phyloP scores from a whole-genome alignment of 2,888 invertebrate species.

The Baronia brevicornis region DNA sequence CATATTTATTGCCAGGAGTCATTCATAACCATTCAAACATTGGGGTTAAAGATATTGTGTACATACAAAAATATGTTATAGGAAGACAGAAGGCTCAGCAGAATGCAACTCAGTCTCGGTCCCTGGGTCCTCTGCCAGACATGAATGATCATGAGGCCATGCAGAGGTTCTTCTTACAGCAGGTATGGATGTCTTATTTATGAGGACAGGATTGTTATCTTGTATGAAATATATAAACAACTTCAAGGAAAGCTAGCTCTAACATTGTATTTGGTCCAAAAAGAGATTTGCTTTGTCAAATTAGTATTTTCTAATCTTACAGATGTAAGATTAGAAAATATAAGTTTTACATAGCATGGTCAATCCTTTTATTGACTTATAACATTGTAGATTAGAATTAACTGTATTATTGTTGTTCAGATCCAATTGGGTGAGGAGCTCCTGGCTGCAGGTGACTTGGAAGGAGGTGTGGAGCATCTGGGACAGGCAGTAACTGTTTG shows the following conservation, averaged over 20 bases:
- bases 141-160: constrained; percentile 94
- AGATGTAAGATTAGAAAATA: no score
- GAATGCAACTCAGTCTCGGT: constrained; percentile 50
- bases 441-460: constrained; percentile 88
- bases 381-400: no score
- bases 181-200: constrained; percentile 34
- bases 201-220: background rate
- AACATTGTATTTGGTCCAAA: no score
- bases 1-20: no score
- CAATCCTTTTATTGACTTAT: no score
- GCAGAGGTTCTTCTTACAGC: constrained; percentile 86
- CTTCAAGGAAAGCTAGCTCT: no score
- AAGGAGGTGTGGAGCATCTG: constrained; percentile 95
- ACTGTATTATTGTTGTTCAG: constrained; percentile 43
- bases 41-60: no score
- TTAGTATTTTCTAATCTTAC: background rate
- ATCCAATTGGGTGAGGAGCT: constrained; percentile 96
- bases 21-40: no score
- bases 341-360: no score
- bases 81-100: constrained; percentile 78
- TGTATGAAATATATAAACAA: no score
- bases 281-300: no score
- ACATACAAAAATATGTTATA: constrained; percentile 34
- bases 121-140: constrained; percentile 83
- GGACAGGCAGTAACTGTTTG: constrained; percentile 98